These are phyloP conservation scores for Lepidurus apus DNA, from an alignment of 1,140 invertebrate species.

Conservation along the genomic window DNA sequence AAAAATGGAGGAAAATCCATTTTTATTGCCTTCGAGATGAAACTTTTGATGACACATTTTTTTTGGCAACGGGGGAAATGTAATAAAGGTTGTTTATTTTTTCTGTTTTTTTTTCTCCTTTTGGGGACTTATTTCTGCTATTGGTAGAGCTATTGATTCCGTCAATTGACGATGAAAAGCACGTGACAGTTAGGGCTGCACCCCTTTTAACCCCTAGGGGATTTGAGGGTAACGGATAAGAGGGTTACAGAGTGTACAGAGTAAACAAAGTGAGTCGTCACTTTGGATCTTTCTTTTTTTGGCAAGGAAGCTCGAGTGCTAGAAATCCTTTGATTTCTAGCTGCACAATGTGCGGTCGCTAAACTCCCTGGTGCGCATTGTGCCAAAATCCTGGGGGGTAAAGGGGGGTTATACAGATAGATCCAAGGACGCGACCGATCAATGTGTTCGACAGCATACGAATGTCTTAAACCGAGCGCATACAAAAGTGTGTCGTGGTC, in stretches of 20 bases:
- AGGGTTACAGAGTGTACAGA: too few species aligned
- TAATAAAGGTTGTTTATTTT: too few species aligned
- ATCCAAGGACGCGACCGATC: conserved; percentile 7
- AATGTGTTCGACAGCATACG: neutral
- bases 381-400: neutral
- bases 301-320: neutral
- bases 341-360: neutral
- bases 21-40: too few species aligned
- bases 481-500: too few species aligned
- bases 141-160: neutral
- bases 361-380: neutral
- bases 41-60: too few species aligned
- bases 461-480: neutral
- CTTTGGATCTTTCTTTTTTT: too few species aligned
- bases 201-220: neutral
- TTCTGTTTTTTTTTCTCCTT: neutral
- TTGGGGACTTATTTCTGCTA: neutral
- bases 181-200: neutral
- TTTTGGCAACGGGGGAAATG: too few species aligned
- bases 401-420: neutral
- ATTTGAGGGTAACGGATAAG: neutral
- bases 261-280: too few species aligned
- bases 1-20: too few species aligned
- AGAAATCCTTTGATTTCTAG: neutral
- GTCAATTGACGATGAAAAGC: neutral